Base-by-base conservation (phyloP, 2,797 vertebrate genomes). In the Hylomyscus alleni region DNA sequence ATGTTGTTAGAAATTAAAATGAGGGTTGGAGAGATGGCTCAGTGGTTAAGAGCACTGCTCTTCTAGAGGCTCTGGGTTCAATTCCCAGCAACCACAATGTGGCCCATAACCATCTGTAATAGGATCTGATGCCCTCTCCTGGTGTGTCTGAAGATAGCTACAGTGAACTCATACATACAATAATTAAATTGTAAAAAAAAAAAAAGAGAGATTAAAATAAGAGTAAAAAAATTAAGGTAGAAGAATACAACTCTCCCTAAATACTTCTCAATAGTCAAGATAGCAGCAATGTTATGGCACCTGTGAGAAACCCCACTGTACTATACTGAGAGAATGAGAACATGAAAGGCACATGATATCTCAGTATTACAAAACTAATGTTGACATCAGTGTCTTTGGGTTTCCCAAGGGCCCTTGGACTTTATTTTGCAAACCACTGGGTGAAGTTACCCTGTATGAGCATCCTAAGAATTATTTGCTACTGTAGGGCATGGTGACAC, bases 171-270 rank as follows among this genome's bases (percentile, higher is more conserved):
- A n/a, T 69, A 69, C 34, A 65, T 65, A 65, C 31, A 65, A 14
- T 65, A 31, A 65, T 65, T 65, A 44, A 44, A 44, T 44, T 44
- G 44, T 44, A 44, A 44, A 3, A 44, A 44, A 44, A 65, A 62
- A 67, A 67, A 67, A n/a, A n/a, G n/a, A 90, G 22, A 96, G 91
- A 94, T 87, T 80, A 81, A 76, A 93, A 88, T 82, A 12, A 89
- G 80, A 83, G 95, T 89, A 96, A 93, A 95, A 93, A 92, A 89
- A 62, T 50, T 83, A 93, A 96, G 77, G 89, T 47, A 72, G 0
- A 69, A 92, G 47, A 96, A 47, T 62, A 93, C 19, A 87, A 65
- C 19, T 84, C 29, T 34, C 15, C 82, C 29, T 10, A 47, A 65
- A 65, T 84, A 6, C 60, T 29, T 34, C 29, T 20, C 83, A 84